A percentile compares a stretch with the other conserved stretches of the same genome.
phyloP scores from a whole-genome alignment of 2,113 vertebrate genomes.

The Cariama cristata region DNA sequence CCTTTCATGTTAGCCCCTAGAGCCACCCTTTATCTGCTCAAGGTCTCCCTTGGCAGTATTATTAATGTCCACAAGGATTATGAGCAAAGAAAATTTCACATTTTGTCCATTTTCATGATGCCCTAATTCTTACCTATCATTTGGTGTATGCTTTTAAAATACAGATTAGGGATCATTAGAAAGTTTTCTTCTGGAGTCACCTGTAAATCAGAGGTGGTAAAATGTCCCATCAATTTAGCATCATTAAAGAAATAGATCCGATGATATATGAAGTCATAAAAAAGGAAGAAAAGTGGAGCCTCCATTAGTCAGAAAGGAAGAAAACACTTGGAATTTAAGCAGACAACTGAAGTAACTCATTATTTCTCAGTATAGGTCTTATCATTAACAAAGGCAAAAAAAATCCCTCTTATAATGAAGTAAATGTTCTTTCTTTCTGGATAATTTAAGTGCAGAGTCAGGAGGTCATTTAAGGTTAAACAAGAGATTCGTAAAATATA shows the following conservation, averaged over 20 bases:
- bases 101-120: background rate
- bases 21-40: background rate
- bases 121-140: background rate
- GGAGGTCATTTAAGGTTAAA: background rate
- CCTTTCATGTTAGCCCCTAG: background rate
- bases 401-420: background rate
- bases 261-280: background rate
- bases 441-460: background rate
- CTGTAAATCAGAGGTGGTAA: background rate
- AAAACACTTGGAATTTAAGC: background rate
- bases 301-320: background rate
- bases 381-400: background rate
- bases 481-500: background rate
- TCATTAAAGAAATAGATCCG: background rate
- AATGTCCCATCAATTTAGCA: background rate
- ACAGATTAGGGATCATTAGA: background rate
- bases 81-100: background rate
- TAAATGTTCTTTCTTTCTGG: background rate
- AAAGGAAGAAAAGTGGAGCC: background rate
- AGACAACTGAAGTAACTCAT: background rate
- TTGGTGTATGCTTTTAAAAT: background rate
- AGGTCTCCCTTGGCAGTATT: background rate
- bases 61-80: background rate
- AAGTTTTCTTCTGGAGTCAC: background rate
- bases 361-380: background rate